Conservation (phyloP, 2,797 vertebrate genomes). For the Poeciliopsis infans region DNA sequence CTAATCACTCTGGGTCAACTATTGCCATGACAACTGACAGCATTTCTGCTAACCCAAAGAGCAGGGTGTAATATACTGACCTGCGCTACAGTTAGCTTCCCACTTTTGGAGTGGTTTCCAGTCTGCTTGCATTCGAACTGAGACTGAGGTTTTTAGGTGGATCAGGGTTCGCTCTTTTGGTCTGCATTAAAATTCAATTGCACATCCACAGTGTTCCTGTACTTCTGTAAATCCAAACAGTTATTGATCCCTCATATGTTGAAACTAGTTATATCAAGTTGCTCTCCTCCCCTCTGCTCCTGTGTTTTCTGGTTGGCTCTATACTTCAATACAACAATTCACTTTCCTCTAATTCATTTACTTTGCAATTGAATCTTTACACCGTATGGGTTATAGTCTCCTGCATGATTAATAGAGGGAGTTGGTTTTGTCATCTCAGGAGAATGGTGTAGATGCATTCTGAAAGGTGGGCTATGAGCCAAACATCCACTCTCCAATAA, state of each 20-base stretch:
- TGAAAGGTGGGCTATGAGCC: constrained; percentile 57
- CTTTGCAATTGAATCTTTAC: constrained; percentile 75
- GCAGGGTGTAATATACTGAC: too few relatives aligned
- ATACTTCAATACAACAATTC: constrained; percentile 64
- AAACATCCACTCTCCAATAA: constrained; percentile 66
- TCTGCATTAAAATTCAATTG: too few relatives aligned
- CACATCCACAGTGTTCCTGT: not conserved
- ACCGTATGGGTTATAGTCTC: constrained; percentile 62
- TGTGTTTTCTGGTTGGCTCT: constrained; percentile 46
- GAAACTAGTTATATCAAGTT: constrained; percentile 2
- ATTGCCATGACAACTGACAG: too few relatives aligned
- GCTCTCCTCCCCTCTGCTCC: constrained; percentile 8
- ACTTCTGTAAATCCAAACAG: not conserved
- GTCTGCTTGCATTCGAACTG: too few relatives aligned
- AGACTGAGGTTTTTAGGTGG: too few relatives aligned
- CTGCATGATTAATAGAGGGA: constrained; percentile 79
- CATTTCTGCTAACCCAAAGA: too few relatives aligned
- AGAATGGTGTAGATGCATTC: constrained; percentile 65
- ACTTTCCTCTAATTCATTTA: constrained; percentile 78
- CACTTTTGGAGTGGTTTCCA: too few relatives aligned
- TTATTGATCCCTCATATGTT: not conserved
- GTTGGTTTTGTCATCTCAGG: constrained; percentile 70
- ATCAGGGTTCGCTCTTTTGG: too few relatives aligned
- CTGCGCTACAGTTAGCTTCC: too few relatives aligned
- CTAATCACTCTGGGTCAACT: too few relatives aligned